Base-by-base conservation (phyloP, 1,140 invertebrate genomes). In the Drosophila pectinifera region DNA sequence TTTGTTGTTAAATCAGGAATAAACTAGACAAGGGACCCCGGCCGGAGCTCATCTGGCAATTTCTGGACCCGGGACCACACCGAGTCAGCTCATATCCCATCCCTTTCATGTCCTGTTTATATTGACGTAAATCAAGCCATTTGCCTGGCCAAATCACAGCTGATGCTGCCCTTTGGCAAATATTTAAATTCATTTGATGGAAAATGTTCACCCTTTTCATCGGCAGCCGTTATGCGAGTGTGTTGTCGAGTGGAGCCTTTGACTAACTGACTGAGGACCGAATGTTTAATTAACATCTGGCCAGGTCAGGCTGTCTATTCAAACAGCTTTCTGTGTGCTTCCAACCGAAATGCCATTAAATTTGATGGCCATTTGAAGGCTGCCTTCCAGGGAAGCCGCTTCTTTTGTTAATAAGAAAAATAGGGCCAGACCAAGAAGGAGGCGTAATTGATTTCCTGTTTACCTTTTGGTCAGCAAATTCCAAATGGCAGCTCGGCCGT, bases 1-100 rank as follows among this genome's bases (percentile, higher is more conserved):
- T 88, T 80, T 88, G 84, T 70, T 88, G 79, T 79, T 76, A 88
- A 79, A 81, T 86, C 84, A 78, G 49, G 61, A 69, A 62, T 73
- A 48, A 83, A 59, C 65, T 57, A 75, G 65, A 56, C 64, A 62
- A 57, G 51, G 54, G 64, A 76, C 39, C 20, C 38, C 49, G n/a
- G 31, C 38, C 42, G 31, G 42, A 45, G 46, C 67, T 34, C 67
- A 73, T 46, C 28, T 75, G 61, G 51, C 70, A 39, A 58, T 42
- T 59, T 63, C 38, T 16, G 13, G n/a, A 10, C 20, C 5, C 24
- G 36, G 18, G 36, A 20, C 20, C 14, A 43, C 24, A 14, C 13
- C 24, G 42, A 65, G 62, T 65, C 62, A 62, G 56, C 54, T 53
- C 69, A 65, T 65, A 65, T 81, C 67, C 74, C 62, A 65, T 81